phyloP scores from a whole-genome alignment of 2,113 vertebrate genomes.

The human (Homo sapiens) region DNA sequence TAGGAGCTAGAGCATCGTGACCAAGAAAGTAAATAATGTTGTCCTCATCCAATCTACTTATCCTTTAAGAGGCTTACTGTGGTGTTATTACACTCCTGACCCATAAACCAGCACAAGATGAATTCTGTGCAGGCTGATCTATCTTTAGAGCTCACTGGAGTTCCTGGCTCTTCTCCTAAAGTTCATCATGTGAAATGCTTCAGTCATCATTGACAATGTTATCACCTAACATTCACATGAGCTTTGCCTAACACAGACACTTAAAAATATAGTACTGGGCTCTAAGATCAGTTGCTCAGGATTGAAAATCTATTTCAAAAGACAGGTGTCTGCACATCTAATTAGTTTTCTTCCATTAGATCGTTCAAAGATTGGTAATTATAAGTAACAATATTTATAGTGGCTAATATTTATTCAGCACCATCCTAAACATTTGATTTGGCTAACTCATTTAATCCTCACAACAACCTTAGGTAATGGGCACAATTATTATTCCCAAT shows the following conservation, averaged over 20 bases:
- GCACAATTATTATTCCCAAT: background rate
- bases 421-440: background rate
- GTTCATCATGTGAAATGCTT: conserved; percentile 46
- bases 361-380: background rate
- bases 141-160: conserved; percentile 58
- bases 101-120: background rate
- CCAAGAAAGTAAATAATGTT: background rate
- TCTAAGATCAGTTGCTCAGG: background rate
- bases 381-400: background rate
- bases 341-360: background rate
- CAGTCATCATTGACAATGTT: conserved; percentile 27
- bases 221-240: conserved; percentile 5
- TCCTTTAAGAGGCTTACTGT: background rate
- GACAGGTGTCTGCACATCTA: background rate
- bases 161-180: conserved; percentile 45
- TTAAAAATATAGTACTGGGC: conserved; percentile 4
- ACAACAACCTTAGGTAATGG: background rate
- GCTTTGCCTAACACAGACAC: conserved; percentile 14
- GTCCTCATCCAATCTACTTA: background rate
- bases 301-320: background rate
- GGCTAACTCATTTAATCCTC: background rate
- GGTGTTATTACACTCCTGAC: background rate
- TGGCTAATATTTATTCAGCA: background rate
- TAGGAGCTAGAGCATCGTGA: background rate
- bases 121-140: conserved; percentile 32